A percentile compares a stretch with the other conserved stretches of the same genome.
Evolutionary conservation across 2,888 invertebrate genomes (phyloP).

Genomic region (Lutraria lutraria): DNA sequence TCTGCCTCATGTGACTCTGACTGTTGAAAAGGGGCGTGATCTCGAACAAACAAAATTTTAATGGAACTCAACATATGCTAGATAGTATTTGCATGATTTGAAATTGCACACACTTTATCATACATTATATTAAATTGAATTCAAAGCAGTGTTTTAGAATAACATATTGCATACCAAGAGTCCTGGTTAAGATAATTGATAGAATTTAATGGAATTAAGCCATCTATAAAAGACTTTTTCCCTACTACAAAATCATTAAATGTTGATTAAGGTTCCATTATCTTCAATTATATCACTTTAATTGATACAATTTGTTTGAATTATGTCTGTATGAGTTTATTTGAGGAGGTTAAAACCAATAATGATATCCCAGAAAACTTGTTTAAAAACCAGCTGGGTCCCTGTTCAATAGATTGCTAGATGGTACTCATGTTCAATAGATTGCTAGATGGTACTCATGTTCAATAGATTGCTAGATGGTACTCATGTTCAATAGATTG

Average conservation of each 20-base stretch:
- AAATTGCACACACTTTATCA: too few species aligned
- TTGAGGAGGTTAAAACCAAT: conserved; percentile 2
- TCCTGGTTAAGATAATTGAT: background rate
- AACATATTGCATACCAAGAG: background rate
- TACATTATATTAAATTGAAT: too few species aligned
- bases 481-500: background rate
- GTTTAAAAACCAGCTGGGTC: background rate
- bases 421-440: background rate
- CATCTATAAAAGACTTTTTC: conserved; percentile 9
- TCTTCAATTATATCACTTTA: background rate
- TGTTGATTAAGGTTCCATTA: background rate
- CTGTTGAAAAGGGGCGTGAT: too few species aligned
- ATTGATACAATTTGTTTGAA: conserved; percentile 20
- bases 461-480: background rate
- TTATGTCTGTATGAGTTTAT: conserved; percentile 16
- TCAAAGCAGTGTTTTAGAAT: too few species aligned
- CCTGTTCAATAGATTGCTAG: background rate
- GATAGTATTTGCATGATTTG: too few species aligned
- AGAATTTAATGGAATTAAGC: conserved; percentile 8
- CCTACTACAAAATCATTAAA: conserved; percentile 2
- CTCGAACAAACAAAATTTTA: too few species aligned
- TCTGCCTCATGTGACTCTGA: too few species aligned
- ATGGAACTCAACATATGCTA: too few species aligned
- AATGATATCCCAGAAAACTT: background rate
- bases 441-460: background rate